Conservation (phyloP, 2,113 vertebrate species). For the Myanophis thanlyinensis region DNA sequence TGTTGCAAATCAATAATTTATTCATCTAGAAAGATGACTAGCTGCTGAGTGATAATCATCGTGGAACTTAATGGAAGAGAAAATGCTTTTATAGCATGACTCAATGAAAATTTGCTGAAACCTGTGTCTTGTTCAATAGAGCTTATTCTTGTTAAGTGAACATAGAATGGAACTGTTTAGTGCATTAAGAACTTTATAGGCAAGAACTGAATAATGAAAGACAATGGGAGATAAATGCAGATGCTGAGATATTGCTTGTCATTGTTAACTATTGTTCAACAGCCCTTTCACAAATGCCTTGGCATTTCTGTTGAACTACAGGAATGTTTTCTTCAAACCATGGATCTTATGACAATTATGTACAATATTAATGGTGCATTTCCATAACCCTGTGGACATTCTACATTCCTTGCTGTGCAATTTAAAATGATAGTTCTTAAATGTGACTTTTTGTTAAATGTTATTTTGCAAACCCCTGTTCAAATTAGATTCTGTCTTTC, state of each 20-base stretch:
- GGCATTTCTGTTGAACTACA: neutral
- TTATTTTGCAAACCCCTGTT: neutral
- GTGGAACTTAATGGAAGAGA: neutral
- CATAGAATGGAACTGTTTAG: neutral
- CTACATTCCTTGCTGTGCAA: neutral
- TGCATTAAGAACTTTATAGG: neutral
- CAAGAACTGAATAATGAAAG: neutral
- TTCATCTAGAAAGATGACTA: neutral
- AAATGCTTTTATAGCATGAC: neutral
- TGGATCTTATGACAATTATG: neutral
- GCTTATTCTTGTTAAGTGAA: neutral
- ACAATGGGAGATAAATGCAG: neutral
- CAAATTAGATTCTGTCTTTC: neutral
- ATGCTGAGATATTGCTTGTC: neutral
- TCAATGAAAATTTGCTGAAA: neutral
- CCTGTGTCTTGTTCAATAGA: neutral
- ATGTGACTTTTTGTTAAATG: neutral
- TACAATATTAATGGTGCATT: neutral
- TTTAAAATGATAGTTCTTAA: neutral
- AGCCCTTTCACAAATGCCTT: neutral
- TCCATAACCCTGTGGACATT: neutral
- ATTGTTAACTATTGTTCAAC: neutral
- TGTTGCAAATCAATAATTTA: neutral
- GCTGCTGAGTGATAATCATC: neutral
- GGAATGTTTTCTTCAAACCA: neutral